Conservation (phyloP, 1,140 invertebrate genomes). For the Coptotermes formosanus region DNA sequence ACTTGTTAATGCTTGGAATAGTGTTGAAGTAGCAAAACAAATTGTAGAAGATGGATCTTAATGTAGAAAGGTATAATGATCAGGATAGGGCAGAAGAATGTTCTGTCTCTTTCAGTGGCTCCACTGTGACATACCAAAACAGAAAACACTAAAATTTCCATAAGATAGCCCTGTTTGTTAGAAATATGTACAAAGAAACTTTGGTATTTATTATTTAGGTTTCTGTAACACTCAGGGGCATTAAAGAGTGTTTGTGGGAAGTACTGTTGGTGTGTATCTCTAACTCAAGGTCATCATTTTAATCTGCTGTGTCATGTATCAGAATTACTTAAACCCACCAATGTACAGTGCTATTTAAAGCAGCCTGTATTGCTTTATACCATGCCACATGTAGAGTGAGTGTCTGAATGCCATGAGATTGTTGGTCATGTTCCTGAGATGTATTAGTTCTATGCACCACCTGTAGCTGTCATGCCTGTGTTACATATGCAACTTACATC, state of each 20-base stretch:
- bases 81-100: too few relatives aligned
- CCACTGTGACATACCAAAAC: not conserved
- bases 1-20: too few relatives aligned
- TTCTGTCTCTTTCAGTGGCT: not conserved
- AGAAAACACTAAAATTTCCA: not conserved
- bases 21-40: too few relatives aligned
- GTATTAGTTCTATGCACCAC: not conserved
- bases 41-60: too few relatives aligned
- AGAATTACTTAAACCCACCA: not conserved
- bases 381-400: not conserved
- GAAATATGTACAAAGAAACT: not conserved
- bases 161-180: not conserved
- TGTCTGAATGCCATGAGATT: too few relatives aligned
- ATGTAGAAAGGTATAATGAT: too few relatives aligned
- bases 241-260: not conserved
- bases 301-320: not conserved
- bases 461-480: not conserved
- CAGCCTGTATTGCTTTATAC: not conserved
- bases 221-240: not conserved
- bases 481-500: not conserved
- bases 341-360: not conserved
- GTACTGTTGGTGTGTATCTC: not conserved
- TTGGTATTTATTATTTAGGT: not conserved
- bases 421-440: not conserved
- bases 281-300: not conserved